Percentiles rank a stretch among this genome's conserved stretches.
Conservation (phyloP, 2,888 invertebrate genomes). For the Eilema depressum region DNA sequence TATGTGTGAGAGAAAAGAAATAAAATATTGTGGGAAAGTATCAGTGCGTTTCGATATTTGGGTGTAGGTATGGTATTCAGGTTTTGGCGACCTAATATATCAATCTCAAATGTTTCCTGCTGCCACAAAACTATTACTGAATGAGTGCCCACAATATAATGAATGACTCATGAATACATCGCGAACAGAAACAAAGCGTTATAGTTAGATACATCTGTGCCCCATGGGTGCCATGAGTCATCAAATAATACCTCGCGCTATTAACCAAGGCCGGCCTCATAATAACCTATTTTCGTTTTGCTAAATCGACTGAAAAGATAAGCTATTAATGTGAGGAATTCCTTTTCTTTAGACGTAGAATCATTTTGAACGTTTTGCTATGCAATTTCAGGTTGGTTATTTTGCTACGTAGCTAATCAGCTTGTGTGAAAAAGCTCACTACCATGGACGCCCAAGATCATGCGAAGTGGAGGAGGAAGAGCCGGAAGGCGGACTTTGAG, state of each 20-base stretch:
- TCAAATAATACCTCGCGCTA: slow-evolving; percentile 31
- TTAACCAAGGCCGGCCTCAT: slow-evolving; percentile 27
- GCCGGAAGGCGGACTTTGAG: too few species aligned
- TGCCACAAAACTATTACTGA: slow-evolving; percentile 8
- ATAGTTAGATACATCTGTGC: slow-evolving; percentile 20
- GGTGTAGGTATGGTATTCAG: too few species aligned
- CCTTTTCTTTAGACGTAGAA: not conserved
- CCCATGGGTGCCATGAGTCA: slow-evolving; percentile 24
- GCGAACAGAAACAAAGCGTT: slow-evolving; percentile 18
- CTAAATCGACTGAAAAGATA: slow-evolving; percentile 20
- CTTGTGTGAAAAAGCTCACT: too few species aligned
- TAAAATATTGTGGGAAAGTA: too few species aligned
- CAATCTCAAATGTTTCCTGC: not conserved
- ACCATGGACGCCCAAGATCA: too few species aligned
- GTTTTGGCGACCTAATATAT: not conserved
- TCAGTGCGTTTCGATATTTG: too few species aligned
- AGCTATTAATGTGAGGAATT: slow-evolving; percentile 8
- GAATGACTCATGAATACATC: slow-evolving; percentile 22
- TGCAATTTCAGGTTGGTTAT: not conserved
- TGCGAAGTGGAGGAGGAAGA: too few species aligned
- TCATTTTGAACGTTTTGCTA: not conserved
- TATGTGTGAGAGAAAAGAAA: too few species aligned
- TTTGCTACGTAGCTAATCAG: too few species aligned
- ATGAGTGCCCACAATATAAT: slow-evolving; percentile 9
- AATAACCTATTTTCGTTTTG: slow-evolving; percentile 28